Base-by-base conservation (phyloP, 2,113 vertebrate species). In the Phocoena sinus region DNA sequence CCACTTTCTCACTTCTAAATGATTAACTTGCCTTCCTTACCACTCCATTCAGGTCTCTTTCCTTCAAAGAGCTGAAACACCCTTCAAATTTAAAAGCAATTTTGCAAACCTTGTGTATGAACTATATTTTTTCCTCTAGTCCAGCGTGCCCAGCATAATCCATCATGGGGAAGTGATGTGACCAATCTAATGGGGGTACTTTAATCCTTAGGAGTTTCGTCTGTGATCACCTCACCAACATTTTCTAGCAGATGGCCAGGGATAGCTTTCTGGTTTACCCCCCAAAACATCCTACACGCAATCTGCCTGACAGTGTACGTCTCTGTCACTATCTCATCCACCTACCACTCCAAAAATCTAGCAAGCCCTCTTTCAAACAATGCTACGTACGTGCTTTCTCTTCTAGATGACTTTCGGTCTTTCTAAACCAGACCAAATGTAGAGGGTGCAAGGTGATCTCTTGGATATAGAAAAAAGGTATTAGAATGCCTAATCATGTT, bases 241-340 rank as follows among this genome's bases (percentile, higher is more conserved):
- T 53, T 86, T 95, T 89, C 71, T 76, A 91, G 89, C 89, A 95
- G 93, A 97, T 73, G 89, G 97, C 56, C 74, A 94, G 44, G 77
- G 89, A 89, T 7, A 93, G 86, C 56, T 86, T 93, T 95, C 89
- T 84, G 79, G 41, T 89, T 94, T 86, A 71, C 50, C 79, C 93
- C 21, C 47, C 73, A 80, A 44, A 84, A 79, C 93, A 90, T 80
- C 97, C 95, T 94, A 96, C 89, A 91, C 15, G 71, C 97, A 97
- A 90, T 97, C 96, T 97, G 96, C 79, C 84, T 89, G 41, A 89
- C 28, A 89, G 74, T 80, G 8, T 83, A 89, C 60, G 23, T 50
- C 53, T 12, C 81, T 96, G 50, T 95, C 83, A 86, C 80, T 36
- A 76, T 96, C 85, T 93, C n/a, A 31, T 79, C 74, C 71, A 62